Evolutionary conservation across 2,888 invertebrate genomes (phyloP).

Genomic region (Melinaea menophilus): DNA sequence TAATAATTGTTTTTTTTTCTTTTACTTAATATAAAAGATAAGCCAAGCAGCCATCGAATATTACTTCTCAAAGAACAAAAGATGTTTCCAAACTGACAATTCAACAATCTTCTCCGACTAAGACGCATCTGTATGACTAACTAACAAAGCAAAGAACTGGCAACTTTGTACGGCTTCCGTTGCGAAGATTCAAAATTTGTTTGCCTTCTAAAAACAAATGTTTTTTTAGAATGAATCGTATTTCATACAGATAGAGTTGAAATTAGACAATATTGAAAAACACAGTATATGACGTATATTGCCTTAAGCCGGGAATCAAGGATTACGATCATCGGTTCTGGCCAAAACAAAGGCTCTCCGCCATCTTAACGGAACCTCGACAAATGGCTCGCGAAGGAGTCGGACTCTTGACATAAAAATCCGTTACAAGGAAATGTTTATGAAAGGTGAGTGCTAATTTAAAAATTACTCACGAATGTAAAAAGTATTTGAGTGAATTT

Average conservation of each 20-base stretch:
- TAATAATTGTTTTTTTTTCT: too few species aligned
- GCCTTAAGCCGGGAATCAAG: constrained; percentile 52
- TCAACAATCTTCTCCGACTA: constrained; percentile 36
- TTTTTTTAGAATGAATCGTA: constrained; percentile 10
- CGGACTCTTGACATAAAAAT: constrained; percentile 14
- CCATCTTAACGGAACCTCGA: constrained; percentile 35
- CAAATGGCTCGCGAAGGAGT: neutral
- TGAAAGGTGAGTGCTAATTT: neutral
- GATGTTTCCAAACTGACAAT: constrained; percentile 31
- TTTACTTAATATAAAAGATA: too few species aligned
- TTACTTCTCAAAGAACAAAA: neutral
- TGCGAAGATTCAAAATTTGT: constrained; percentile 33
- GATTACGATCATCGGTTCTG: constrained; percentile 46
- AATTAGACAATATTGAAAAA: constrained; percentile 28
- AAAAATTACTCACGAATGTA: neutral
- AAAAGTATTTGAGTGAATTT: too few species aligned
- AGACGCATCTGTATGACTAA: constrained; percentile 23
- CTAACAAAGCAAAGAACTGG: constrained; percentile 36
- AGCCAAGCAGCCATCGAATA: too few species aligned
- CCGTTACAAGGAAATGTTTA: constrained; percentile 3
- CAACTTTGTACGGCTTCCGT: constrained; percentile 39
- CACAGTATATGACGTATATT: constrained; percentile 30
- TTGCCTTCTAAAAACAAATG: constrained; percentile 2
- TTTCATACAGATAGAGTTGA: constrained; percentile 4
- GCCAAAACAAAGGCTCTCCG: constrained; percentile 47